Evolutionary conservation across 2,113 vertebrate genomes (phyloP), one percentile per base, ranked within the genome.

Genomic region (Burhinus oedicnemus): DNA sequence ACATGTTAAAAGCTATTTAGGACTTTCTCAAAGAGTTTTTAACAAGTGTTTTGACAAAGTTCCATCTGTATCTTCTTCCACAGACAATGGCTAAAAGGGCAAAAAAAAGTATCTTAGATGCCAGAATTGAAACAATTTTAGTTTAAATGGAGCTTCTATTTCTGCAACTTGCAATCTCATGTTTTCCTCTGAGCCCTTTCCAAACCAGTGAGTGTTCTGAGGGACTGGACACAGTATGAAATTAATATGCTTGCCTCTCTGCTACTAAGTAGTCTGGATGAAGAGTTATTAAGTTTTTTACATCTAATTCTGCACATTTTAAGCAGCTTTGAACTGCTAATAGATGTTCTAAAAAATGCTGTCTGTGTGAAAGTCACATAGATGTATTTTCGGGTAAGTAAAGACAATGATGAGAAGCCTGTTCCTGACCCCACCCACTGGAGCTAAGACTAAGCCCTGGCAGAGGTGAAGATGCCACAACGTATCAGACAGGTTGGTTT

Each of bases 401-500:
- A 78, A 84, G 65, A 30, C 4, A 15, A 75, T 36, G 44, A 76
- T 61, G 80, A 92, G 15, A 52, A 83, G 85, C 76, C 80, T 91
- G 60, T 92, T 60, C 32, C 34, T 76, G 72, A 83, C 88, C 70
- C 76, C 92, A 95, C 95, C 96, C 88, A 74, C 71, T 8, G 20
- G 6, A 58, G 78, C 30, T 27, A 79, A 51, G 52, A 36, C 60
- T 69, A n/a, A 95, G 36, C 77, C 61, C n/a, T 84, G 52, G 57
- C 62, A 87, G 69, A 64, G n/a, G 44, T 44, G 74, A 95, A 36
- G 89, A 87, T 96, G 65, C 89, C 92, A 71, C 79, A 92, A 62
- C 36, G 0, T 66, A 96, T 95, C 92, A 96, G 89, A 76, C 72
- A 81, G 49, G 80, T 79, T 94, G 79, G 90, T 97, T 97, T 96